A percentile compares a stretch with the other conserved stretches of the same genome.
Conservation (phyloP, 2,113 vertebrate species). For the Erythrocercus mccallii region DNA sequence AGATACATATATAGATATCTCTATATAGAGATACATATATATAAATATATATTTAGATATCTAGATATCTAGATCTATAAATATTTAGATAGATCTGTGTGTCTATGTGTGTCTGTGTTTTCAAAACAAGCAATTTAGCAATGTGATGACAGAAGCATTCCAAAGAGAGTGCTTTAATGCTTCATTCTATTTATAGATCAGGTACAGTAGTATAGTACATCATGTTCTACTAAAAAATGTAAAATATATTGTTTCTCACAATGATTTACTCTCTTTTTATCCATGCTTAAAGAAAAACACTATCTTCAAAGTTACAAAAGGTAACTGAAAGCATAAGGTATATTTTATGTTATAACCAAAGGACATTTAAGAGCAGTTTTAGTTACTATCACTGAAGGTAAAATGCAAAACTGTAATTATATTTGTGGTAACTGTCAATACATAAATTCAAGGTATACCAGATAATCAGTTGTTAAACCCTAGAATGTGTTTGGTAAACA, state of each 20-base stretch:
- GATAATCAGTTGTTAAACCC: neutral
- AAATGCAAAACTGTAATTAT: neutral
- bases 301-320: neutral
- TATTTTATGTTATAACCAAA: neutral
- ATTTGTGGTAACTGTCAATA: neutral
- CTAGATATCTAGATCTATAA: neutral
- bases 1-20: neutral
- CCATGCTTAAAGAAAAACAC: neutral
- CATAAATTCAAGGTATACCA: neutral
- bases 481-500: neutral
- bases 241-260: neutral
- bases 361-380: neutral
- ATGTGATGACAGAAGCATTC: rapidly evolving
- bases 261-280: neutral
- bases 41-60: neutral
- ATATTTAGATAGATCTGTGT: neutral
- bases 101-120: neutral
- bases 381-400: neutral
- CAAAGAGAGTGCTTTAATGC: neutral
- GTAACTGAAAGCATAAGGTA: neutral
- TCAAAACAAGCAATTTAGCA: neutral
- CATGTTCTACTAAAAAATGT: neutral
- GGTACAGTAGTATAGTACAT: neutral
- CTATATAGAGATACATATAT: neutral
- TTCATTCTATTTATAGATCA: neutral